These are phyloP conservation scores for Anthopleura sola DNA, from an alignment of 64 coral and sea anemone genomes.

Conservation along the genomic window DNA sequence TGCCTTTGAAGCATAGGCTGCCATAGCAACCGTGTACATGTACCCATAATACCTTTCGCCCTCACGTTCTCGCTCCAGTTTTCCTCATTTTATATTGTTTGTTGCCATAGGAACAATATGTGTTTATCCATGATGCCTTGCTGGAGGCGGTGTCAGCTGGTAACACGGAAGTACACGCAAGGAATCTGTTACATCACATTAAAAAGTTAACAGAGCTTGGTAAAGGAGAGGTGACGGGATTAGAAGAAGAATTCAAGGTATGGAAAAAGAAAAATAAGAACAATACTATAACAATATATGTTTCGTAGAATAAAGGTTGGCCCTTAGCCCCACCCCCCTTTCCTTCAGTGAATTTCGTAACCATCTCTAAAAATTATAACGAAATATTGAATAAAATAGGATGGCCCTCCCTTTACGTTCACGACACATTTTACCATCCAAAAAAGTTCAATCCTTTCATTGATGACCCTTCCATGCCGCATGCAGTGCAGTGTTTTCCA, in stretches of 20 bases:
- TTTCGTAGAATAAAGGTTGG: too few species aligned
- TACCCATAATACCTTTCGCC: not conserved
- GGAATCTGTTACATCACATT: slow-evolving; percentile 93
- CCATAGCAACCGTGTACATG: not conserved
- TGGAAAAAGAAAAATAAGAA: not conserved
- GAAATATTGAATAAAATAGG: too few species aligned
- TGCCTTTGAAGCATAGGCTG: too few species aligned
- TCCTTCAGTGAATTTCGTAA: too few species aligned
- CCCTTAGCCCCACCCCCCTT: too few species aligned
- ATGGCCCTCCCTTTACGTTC: too few species aligned
- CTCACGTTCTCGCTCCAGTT: not conserved
- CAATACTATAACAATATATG: too few species aligned
- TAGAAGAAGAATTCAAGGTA: slow-evolving; percentile 91
- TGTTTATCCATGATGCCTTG: slow-evolving; percentile 88
- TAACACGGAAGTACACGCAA: slow-evolving; percentile 92
- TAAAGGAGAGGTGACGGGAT: slow-evolving; percentile 57
- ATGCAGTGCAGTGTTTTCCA: too few species aligned
- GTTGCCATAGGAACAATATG: slow-evolving; percentile 77
- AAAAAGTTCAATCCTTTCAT: too few species aligned
- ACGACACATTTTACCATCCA: too few species aligned
- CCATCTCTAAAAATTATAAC: too few species aligned
- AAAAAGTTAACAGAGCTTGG: slow-evolving; percentile 76
- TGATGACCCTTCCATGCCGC: too few species aligned
- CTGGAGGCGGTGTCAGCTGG: slow-evolving; percentile 87
- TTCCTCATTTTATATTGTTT: not conserved